phyloP scores from a whole-genome alignment of 2,113 vertebrate species.

The Tichodroma muraria region DNA sequence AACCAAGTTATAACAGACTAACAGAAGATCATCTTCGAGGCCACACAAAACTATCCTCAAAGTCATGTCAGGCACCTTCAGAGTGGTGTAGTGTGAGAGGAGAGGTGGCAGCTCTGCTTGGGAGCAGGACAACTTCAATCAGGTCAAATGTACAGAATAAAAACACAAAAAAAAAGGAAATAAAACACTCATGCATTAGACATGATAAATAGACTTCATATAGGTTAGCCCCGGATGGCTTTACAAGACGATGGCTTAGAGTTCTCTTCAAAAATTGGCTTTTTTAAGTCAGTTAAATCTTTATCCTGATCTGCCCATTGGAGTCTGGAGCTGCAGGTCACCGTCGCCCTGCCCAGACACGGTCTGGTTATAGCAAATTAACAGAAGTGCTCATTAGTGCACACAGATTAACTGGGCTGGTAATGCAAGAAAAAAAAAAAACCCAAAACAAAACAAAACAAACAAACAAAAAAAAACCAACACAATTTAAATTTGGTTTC shows the following conservation, averaged over 20 bases:
- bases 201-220: constrained; percentile 78
- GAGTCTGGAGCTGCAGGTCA: background rate
- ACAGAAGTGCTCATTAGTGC: constrained; percentile 72
- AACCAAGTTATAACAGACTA: constrained; percentile 38
- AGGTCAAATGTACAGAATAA: constrained; percentile 62
- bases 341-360: background rate
- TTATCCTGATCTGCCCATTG: background rate
- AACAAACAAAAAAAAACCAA: background rate
- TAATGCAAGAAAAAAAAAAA: constrained; percentile 45
- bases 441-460: background rate
- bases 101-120: background rate
- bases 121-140: constrained; percentile 41
- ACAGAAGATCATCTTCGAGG: constrained; percentile 57
- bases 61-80: constrained; percentile 23
- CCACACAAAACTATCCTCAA: constrained; percentile 45
- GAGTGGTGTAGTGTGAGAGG: constrained; percentile 5
- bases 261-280: constrained; percentile 50
- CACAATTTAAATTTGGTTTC: too few species aligned
- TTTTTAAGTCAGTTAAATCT: constrained; percentile 19
- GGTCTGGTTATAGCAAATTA: constrained; percentile 55
- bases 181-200: constrained; percentile 73
- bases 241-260: constrained; percentile 69
- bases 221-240: constrained; percentile 66
- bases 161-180: background rate
- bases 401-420: constrained; percentile 66